Base-by-base conservation (phyloP, 2,888 invertebrate genomes). In the Cerastis rubricosa region DNA sequence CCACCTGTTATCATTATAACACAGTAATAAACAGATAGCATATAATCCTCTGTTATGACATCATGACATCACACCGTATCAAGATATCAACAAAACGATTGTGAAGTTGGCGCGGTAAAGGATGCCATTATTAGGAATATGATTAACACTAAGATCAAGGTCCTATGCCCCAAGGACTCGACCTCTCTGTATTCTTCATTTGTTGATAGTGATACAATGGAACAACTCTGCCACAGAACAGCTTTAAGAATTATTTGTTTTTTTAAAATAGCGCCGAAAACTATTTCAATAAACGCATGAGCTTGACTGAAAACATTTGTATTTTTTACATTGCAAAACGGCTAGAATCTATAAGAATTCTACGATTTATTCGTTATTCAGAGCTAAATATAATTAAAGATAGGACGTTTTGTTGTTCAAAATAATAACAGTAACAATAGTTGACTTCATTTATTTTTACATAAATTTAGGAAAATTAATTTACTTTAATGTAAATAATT, bases 111-210 rank as follows among this genome's bases (percentile, higher is more conserved):
- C 25, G 35, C 40, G 25, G 29, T 11, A 51, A 45, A 61, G n/a
- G n/a, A 59, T 80, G 25, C 29, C n/a, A 19, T 25, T 78, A 49
- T 77, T n/a, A n/a, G n/a, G 61, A 61, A 61, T 43, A 57, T 25
- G n/a, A 45, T 19, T 2, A 35, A 12, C 17, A 49, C 14, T 43
- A n/a, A 49, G 11, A 25, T 47, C 49, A 79, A 71, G 80, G 49
- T 3, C 57, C 7, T 59, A 17, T 11, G 11, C 40, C n/a, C 14
- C 4, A 57, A 40, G 14, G n/a, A n/a, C n/a, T n/a, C n/a, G n/a
- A n/a, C n/a, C n/a, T n/a, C n/a, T 49, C 40, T 61, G 35, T 40
- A 49, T 51, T 74, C 12, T 40, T 4, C 17, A 25, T 22, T 45
- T 14, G 14, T 22, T 35, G 67, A n/a, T 19, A 35, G 12, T 66